Base-by-base conservation (phyloP, 2,888 invertebrate species). In the Nipponacmea schrenckii region DNA sequence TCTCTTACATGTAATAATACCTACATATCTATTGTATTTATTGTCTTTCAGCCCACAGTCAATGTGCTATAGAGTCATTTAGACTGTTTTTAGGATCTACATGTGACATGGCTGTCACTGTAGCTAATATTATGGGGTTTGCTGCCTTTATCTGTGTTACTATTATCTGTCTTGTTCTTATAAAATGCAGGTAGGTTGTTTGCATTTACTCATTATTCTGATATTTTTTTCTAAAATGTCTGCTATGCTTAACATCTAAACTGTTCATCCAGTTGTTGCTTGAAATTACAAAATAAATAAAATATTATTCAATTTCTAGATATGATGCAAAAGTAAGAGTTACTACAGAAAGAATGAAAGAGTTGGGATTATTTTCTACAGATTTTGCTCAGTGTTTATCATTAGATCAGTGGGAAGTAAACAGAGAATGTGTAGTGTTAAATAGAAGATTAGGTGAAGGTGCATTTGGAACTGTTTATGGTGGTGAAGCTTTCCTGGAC, bases 391-490 rank as follows among this genome's bases (percentile, higher is more conserved):
- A 89, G 79, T 85, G 84, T 79, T 83, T 88, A 46, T 83, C 84
- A n/a, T 90, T 95, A 50, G 95, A 96, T 87, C 94, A 94, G 83
- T 96, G 96, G 95, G 96, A 97, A 89, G 92, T 96, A 66, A 92
- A 94, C 0, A 91, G 95, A 69, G 94, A 95, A 81, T 92, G 93
- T 70, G 94, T 97, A 44, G 95, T 96, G 26, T 81, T 88, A 7
- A 88, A 88, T 76, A 27, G 88, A 45, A 87, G 85, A 70, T 79
- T 87, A 20, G 85, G 96, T 94, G 94, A 95, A 87, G 97, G 96
- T 20, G 96, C 96, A 0, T 97, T 96, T 88, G 97, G 97, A 10
- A 95, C 94, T 0, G 96, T 96, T 1, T 96, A 95, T 88, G 95
- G 95, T 48, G 97, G 97, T 0, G 96, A 96, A 89, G 94, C 95